Evolutionary conservation across 2,888 invertebrate genomes (phyloP), one percentile per base, ranked within the genome.

Genomic region (Mythimna vitellina): DNA sequence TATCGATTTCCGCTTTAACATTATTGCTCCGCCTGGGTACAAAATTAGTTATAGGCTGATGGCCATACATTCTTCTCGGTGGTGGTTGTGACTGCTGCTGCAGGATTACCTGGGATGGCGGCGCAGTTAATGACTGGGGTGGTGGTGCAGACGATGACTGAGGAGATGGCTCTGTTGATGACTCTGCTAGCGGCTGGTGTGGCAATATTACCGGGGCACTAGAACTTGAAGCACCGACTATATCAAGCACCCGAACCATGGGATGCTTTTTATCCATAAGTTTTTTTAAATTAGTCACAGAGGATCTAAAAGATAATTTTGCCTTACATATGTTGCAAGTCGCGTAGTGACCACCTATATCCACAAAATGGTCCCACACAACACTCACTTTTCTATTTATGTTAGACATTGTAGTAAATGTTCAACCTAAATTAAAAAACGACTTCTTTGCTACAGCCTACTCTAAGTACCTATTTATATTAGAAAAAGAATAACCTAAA

Each of bases 31-130:
- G 35, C 20, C 58, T 58, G 32, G 58, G 58, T 58, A 58, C 58
- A 35, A 58, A 58, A 58, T 58, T 35, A 10, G 58, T 58, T 10
- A 58, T 58, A n/a, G 58, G 58, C 58, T 58, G 58, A n/a, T 58
- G 58, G 58, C 58, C 58, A 58, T 58, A 58, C 2, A 35, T 58
- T 35, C 35, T 35, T 12, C 58, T 35, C 4, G 58, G n/a, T 10
- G 35, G 58, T 5, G 20, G 32, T 32, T 57, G 32, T 35, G 5
- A 32, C 32, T 57, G 57, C 20, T 4, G 57, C 10, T 32, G 57
- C 5, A 10, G 9, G 7, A 51, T 10, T 32, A 20, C 17, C n/a
- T 57, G 57, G 57, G n/a, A 32, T 57, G 57, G 20, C 5, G 10
- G n/a, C 9, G 32, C 12, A 12, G 9, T 38, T 38, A 12, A 38